Evolutionary conservation across 2,113 vertebrate genomes (phyloP).

Genomic region (Chloropsis hardwickii): DNA sequence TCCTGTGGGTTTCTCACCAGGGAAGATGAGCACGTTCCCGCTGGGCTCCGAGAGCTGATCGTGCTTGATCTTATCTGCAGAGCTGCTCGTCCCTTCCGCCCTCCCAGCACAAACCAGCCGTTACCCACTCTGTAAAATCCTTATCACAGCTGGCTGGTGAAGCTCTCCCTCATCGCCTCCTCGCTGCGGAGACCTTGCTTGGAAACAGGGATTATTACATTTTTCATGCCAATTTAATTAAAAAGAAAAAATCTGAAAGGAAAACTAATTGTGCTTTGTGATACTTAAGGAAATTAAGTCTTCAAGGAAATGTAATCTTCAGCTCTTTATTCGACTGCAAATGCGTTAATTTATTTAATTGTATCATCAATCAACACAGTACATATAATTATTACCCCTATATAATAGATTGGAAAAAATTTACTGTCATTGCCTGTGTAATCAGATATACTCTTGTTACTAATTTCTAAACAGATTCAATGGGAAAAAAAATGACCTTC

Average conservation of each 20-base stretch:
- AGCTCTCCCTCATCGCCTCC: not conserved
- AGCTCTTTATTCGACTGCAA: constrained; percentile 42
- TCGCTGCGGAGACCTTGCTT: not conserved
- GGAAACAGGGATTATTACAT: constrained; percentile 1
- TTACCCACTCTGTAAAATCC: not conserved
- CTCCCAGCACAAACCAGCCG: not conserved
- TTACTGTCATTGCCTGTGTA: not conserved
- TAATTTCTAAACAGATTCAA: constrained; percentile 13
- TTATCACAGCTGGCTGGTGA: not conserved
- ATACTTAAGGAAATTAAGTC: constrained; percentile 56
- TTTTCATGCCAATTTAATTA: constrained; percentile 32
- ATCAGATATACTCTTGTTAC: constrained; percentile 36
- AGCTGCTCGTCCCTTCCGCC: not conserved
- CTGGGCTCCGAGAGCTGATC: not conserved
- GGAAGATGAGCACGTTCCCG: rapidly evolving
- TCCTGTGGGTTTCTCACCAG: not conserved
- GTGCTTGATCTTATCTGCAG: rapidly evolving
- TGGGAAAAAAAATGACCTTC: constrained; percentile 7
- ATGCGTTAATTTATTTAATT: constrained; percentile 57
- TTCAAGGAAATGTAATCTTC: constrained; percentile 59
- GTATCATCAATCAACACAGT: constrained; percentile 39
- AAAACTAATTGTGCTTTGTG: constrained; percentile 47
- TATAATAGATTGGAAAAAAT: constrained; percentile 33
- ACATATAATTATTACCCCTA: constrained; percentile 7
- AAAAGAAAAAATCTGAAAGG: constrained; percentile 23